phyloP scores from a whole-genome alignment of 2,113 vertebrate genomes.

The Ctenodactylus gundi region DNA sequence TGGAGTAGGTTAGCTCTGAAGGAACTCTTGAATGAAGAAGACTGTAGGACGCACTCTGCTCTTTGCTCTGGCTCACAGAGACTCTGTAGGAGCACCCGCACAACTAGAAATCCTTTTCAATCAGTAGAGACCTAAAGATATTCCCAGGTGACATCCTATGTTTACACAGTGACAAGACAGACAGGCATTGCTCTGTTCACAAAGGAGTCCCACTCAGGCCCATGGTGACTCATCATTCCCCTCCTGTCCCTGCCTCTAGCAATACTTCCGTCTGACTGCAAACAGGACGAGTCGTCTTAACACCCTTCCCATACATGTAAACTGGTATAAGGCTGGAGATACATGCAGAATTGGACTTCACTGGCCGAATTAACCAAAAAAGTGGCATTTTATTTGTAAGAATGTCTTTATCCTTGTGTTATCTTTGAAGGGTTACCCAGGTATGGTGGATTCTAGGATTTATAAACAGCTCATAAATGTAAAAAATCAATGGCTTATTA shows the following conservation, averaged over 20 bases:
- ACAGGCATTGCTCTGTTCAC: slow-evolving; percentile 84
- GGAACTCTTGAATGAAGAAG: background rate
- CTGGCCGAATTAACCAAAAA: background rate
- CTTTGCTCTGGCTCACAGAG: slow-evolving; percentile 67
- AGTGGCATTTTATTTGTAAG: background rate
- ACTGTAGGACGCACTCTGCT: slow-evolving; percentile 60
- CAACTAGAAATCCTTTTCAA: slow-evolving; percentile 82
- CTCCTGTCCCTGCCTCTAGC: background rate
- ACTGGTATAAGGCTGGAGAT: background rate
- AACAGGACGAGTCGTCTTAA: slow-evolving; percentile 27
- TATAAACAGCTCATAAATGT: background rate
- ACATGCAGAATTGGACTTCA: background rate
- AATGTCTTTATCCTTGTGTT: background rate
- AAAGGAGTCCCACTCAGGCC: slow-evolving; percentile 81
- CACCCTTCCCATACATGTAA: background rate
- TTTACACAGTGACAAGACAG: slow-evolving; percentile 80
- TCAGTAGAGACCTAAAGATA: slow-evolving; percentile 73
- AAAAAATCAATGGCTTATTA: background rate
- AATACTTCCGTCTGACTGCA: background rate
- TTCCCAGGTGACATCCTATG: slow-evolving; percentile 69
- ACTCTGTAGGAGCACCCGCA: slow-evolving; percentile 79
- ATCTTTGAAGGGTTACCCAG: background rate
- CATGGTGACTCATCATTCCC: slow-evolving; percentile 78
- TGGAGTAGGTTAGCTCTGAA: background rate
- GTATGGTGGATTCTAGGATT: background rate